Evolutionary conservation across 2,888 invertebrate species (phyloP).

Genomic region (Acanthosepion esculentum): DNA sequence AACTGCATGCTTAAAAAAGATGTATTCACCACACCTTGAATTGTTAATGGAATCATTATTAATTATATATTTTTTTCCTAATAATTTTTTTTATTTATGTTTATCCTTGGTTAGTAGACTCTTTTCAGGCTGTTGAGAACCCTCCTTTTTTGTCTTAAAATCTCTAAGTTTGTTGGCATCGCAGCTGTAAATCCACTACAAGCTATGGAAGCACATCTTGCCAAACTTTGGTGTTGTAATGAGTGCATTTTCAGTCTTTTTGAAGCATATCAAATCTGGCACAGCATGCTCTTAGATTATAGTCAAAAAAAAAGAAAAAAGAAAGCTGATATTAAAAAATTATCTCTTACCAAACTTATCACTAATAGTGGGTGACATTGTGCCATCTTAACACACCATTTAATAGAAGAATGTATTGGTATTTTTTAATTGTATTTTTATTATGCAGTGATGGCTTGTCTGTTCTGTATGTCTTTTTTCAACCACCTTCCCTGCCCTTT

Average conservation of each 20-base stretch:
- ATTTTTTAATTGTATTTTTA: slow-evolving; percentile 25
- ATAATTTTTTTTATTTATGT: background rate
- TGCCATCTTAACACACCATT: background rate
- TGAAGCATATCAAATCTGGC: slow-evolving; percentile 17
- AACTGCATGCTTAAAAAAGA: background rate
- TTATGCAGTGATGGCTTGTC: slow-evolving; percentile 33
- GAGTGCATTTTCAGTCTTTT: slow-evolving; percentile 33
- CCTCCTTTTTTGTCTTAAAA: slow-evolving; percentile 36
- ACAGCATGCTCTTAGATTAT: slow-evolving; percentile 33
- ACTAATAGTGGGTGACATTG: slow-evolving; percentile 12
- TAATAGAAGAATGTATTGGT: slow-evolving; percentile 33
- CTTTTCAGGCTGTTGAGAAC: slow-evolving; percentile 21
- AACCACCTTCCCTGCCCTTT: background rate
- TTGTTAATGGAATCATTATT: slow-evolving; percentile 14
- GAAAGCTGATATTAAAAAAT: background rate
- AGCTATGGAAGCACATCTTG: background rate
- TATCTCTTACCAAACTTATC: background rate
- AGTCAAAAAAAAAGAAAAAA: background rate
- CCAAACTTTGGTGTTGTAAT: slow-evolving; percentile 11
- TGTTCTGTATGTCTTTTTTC: slow-evolving; percentile 22
- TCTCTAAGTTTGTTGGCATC: slow-evolving; percentile 34
- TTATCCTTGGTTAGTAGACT: slow-evolving; percentile 21
- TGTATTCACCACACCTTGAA: slow-evolving; percentile 20
- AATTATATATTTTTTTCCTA: background rate
- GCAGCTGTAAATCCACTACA: slow-evolving; percentile 11